A percentile compares a stretch with the other conserved stretches of the same genome.
phyloP scores from a whole-genome alignment of 2,888 invertebrate species.

The Phyllotreta striolata region DNA sequence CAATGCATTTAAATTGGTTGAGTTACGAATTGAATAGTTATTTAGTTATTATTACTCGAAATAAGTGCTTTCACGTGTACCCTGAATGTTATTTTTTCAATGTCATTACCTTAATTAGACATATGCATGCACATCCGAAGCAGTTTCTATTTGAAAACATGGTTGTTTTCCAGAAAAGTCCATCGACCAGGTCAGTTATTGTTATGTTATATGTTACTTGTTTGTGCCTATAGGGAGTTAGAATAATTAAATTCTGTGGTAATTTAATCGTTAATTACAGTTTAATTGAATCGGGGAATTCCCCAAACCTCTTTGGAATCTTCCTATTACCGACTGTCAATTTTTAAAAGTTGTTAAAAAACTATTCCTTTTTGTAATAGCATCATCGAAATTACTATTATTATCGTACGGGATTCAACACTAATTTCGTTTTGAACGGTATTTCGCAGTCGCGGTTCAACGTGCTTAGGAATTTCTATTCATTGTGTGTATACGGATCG shows the following conservation, averaged over 20 bases:
- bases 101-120: constrained; percentile 21
- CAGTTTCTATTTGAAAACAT: constrained; percentile 6
- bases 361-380: neutral
- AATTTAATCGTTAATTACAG: constrained; percentile 1
- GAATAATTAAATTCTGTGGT: neutral
- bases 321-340: neutral
- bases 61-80: constrained; percentile 20
- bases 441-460: constrained; percentile 26
- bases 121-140: constrained; percentile 11
- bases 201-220: neutral
- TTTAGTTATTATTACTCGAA: constrained; percentile 14
- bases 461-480: constrained; percentile 29
- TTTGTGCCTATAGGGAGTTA: neutral
- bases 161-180: constrained; percentile 12
- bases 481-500: constrained; percentile 9
- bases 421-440: constrained; percentile 6
- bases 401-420: too few species aligned
- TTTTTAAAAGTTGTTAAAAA: neutral
- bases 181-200: constrained; percentile 9
- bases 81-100: constrained; percentile 14
- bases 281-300: neutral
- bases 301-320: too few species aligned
- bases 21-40: constrained; percentile 10
- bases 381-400: too few species aligned
- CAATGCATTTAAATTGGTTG: constrained; percentile 10